Percentiles rank a stretch among this genome's conserved stretches.
phyloP scores from a whole-genome alignment of 1,140 invertebrate genomes.

The Oryzaephilus surinamensis region DNA sequence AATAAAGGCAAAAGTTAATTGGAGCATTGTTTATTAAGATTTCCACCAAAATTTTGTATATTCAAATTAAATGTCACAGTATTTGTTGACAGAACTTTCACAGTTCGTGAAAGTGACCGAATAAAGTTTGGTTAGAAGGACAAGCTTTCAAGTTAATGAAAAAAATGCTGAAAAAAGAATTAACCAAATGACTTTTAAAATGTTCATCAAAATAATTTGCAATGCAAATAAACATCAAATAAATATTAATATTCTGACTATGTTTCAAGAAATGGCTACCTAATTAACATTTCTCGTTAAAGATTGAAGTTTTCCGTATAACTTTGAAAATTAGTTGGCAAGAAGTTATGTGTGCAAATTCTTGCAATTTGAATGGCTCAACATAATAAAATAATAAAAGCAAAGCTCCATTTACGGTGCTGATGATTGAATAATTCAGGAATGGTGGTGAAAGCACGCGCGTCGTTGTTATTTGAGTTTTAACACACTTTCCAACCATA shows the following conservation, averaged over 20 bases:
- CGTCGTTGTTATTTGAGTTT: constrained; percentile 19
- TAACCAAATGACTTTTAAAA: no score
- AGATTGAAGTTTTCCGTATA: constrained; percentile 20
- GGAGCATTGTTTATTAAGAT: constrained; percentile 8
- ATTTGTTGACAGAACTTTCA: no score
- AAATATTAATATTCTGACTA: constrained; percentile 16
- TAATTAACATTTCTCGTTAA: constrained; percentile 19
- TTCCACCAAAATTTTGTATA: no score
- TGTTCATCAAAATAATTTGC: constrained; percentile 10
- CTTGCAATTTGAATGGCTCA: constrained; percentile 19
- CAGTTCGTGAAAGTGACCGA: no score
- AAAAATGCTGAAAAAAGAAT: no score
- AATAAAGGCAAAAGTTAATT: constrained; percentile 6
- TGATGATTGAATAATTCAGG: constrained; percentile 19
- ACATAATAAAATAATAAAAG: constrained; percentile 21
- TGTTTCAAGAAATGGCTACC: constrained; percentile 8
- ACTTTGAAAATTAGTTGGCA: constrained; percentile 17
- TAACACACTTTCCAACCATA: constrained; percentile 17
- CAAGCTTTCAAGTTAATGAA: no score
- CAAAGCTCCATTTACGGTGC: constrained; percentile 15
- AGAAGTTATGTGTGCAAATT: constrained; percentile 15
- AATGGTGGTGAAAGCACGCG: constrained; percentile 16
- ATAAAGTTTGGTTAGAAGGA: no score
- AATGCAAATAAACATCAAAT: constrained; percentile 12
- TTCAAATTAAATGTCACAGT: no score